Base-by-base conservation (phyloP, 2,888 invertebrate genomes). In the Arge pagana region DNA sequence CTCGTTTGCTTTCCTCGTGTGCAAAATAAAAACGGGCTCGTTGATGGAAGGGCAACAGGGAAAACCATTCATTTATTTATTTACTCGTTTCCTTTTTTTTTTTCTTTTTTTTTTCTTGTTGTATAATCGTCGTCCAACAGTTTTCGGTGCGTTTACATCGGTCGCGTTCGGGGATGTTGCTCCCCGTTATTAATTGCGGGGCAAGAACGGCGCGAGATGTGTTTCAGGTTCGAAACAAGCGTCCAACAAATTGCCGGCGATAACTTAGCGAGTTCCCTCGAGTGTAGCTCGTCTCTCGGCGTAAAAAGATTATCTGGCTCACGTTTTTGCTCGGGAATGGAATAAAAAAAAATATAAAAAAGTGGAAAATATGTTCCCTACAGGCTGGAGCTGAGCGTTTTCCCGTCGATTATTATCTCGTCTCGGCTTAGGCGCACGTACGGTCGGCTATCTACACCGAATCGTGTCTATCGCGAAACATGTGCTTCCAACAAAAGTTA, bases 191-290 rank as follows among this genome's bases (percentile, higher is more conserved):
- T 43, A 51, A 51, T 51, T 35, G 10, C 40, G 49, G 52, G 30
- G 39, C n/a, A 42, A 49, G 49, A 55, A 50, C 28, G 42, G 37
- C 39, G 41, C 48, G 54, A 60, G 59, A 48, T 16, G 30, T 16
- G 5, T 64, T 60, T 55, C 45, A 45, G 28, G 53, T 51, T 26
- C 54, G 52, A 56, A 61, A 57, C 52, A 57, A 54, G 48, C 51
- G 52, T 41, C 48, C 35, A 64, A 67, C 60, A 56, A 64, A 66
- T 66, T 52, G 62, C 55, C 41, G 53, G 54, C 59, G 50, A 65
- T 68, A 62, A 66, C 61, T 68, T 61, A 59, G 56, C 59, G 56
- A 63, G 19, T 21, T 10, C 48, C 30, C 45, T 35, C 40, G 31
- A 21, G 42, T 48, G 50, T 51, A 45, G 28, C 37, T 23, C 21